A percentile compares a stretch with the other conserved stretches of the same genome.
Conservation (phyloP, 2,113 vertebrate species). For the Sardina pilchardus region DNA sequence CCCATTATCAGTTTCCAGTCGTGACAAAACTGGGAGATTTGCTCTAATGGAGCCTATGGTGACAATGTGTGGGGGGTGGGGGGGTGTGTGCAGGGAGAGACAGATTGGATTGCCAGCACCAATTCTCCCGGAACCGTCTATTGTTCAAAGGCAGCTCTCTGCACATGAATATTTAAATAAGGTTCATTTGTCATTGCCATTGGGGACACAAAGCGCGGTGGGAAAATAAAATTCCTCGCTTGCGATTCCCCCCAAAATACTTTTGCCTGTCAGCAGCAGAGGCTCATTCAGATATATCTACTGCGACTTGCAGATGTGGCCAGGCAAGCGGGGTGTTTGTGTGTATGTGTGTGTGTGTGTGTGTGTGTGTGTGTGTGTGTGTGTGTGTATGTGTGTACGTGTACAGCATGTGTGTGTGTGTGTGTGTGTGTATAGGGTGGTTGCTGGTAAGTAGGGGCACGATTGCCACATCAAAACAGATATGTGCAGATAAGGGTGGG, state of each 20-base stretch:
- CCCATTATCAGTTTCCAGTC: neutral
- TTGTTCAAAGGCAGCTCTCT: constrained; percentile 42
- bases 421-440: neutral
- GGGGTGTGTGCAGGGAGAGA: constrained; percentile 33
- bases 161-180: constrained; percentile 62
- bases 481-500: neutral
- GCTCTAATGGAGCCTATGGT: constrained; percentile 33
- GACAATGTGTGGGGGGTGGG: constrained; percentile 38
- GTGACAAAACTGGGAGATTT: constrained; percentile 16
- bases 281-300: constrained; percentile 15
- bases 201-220: constrained; percentile 60
- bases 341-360: neutral
- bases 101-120: constrained; percentile 74
- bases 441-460: neutral
- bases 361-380: too few relatives aligned
- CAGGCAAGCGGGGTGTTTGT: neutral
- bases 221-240: constrained; percentile 66
- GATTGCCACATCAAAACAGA: neutral
- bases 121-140: constrained; percentile 70
- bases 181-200: constrained; percentile 57
- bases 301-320: constrained; percentile 14
- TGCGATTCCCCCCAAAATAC: constrained; percentile 15
- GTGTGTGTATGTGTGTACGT: too few relatives aligned
- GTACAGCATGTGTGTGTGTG: neutral
- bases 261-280: neutral